Evolutionary conservation across 2,797 vertebrate species (phyloP).

Genomic region (Microctenopoma steveboyesi): DNA sequence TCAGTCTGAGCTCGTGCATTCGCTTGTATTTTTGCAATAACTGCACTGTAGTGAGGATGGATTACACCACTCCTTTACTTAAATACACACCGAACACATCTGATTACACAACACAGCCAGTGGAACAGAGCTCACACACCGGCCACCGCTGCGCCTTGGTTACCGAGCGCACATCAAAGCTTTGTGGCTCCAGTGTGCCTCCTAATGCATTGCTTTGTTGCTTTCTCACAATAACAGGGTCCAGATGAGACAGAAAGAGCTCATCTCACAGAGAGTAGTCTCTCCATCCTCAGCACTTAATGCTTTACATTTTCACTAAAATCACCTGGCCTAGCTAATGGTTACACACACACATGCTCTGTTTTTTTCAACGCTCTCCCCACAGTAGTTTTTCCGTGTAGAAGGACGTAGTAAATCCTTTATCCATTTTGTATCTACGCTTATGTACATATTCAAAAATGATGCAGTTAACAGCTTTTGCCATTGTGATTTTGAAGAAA

Average conservation of each 20-base stretch:
- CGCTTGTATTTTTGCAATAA: constrained; percentile 51
- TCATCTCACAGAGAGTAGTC: constrained; percentile 76
- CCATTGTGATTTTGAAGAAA: constrained; percentile 21
- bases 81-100: constrained; percentile 79
- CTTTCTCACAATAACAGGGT: constrained; percentile 84
- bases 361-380: constrained; percentile 66
- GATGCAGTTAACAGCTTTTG: constrained; percentile 36
- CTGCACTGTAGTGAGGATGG: constrained; percentile 70
- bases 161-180: constrained; percentile 85
- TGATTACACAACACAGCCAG: constrained; percentile 82
- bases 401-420: constrained; percentile 54
- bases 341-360: constrained; percentile 62
- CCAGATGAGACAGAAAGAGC: constrained; percentile 83
- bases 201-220: constrained; percentile 86
- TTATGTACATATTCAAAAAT: constrained; percentile 43
- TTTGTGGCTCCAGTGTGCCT: constrained; percentile 76
- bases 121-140: constrained; percentile 79
- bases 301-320: constrained; percentile 84
- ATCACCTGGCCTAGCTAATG: constrained; percentile 83
- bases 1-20: constrained; percentile 59
- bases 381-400: constrained; percentile 66
- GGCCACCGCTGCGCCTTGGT: constrained; percentile 78
- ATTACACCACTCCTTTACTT: constrained; percentile 78
- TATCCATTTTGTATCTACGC: constrained; percentile 61
- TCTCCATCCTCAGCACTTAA: constrained; percentile 82